A percentile compares a stretch with the other conserved stretches of the same genome.
phyloP scores from a whole-genome alignment of 1,140 invertebrate species.

The roundworm (Caenorhabditis elegans) region WBcel235 BX284605.5:5959001-5959500 shows the following conservation, averaged over 20 bases:
- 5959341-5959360: not conserved
- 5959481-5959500: too few species aligned
- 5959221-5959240: not conserved
- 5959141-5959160: too few species aligned
- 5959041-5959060: not conserved
- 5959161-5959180: not conserved
- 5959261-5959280: conserved; percentile 27
- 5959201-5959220: not conserved
- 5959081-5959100: not conserved
- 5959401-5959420: not conserved
- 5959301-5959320: not conserved
- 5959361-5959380: not conserved
- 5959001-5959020: too few species aligned
- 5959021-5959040: too few species aligned
- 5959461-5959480: too few species aligned
- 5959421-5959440: not conserved
- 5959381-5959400: conserved; percentile 16
- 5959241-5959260: not conserved
- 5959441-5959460: too few species aligned
- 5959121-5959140: not conserved
- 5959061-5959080: not conserved
- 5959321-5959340: not conserved
- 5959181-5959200: not conserved
- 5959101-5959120: not conserved
- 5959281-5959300: conserved; percentile 28